phyloP scores from a whole-genome alignment of 2,888 invertebrate species.

The Ormyrus nitidulus region DNA sequence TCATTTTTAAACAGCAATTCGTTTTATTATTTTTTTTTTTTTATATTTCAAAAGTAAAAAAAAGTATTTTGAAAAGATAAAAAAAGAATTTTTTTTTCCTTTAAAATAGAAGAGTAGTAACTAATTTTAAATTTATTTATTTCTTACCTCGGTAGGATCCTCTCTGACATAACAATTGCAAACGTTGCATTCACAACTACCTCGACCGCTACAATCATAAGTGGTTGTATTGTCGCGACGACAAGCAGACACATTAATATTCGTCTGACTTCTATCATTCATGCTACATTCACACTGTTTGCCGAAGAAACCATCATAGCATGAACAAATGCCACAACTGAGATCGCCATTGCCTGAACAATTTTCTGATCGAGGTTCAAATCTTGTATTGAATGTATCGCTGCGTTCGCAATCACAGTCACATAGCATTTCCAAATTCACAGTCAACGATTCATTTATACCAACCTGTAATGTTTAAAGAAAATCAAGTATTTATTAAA shows the following conservation, averaged over 20 bases:
- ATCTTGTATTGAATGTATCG: slow-evolving; percentile 73
- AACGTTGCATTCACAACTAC: slow-evolving; percentile 88
- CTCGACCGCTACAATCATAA: slow-evolving; percentile 85
- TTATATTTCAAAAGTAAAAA: too few relatives aligned
- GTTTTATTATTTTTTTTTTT: too few relatives aligned
- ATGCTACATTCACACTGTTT: slow-evolving; percentile 89
- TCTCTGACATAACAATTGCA: slow-evolving; percentile 83
- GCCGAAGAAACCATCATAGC: slow-evolving; percentile 87
- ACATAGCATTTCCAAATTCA: slow-evolving; percentile 95
- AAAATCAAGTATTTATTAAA: neutral
- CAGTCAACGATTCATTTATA: slow-evolving; percentile 90
- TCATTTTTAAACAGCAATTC: too few relatives aligned
- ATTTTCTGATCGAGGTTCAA: slow-evolving; percentile 79
- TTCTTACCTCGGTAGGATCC: slow-evolving; percentile 62
- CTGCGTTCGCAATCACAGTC: slow-evolving; percentile 93
- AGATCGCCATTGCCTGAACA: slow-evolving; percentile 88
- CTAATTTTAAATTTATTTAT: neutral
- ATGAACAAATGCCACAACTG: slow-evolving; percentile 94
- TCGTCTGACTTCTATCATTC: slow-evolving; percentile 37
- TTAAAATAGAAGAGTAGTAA: too few relatives aligned
- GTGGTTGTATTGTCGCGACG: slow-evolving; percentile 82
- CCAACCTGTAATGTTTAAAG: slow-evolving; percentile 78
- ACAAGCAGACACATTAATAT: slow-evolving; percentile 77
- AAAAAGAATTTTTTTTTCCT: too few relatives aligned
- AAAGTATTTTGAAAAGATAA: too few relatives aligned